Evolutionary conservation across 2,797 vertebrate genomes (phyloP).

Genomic region (Anguilla pacifica): DNA sequence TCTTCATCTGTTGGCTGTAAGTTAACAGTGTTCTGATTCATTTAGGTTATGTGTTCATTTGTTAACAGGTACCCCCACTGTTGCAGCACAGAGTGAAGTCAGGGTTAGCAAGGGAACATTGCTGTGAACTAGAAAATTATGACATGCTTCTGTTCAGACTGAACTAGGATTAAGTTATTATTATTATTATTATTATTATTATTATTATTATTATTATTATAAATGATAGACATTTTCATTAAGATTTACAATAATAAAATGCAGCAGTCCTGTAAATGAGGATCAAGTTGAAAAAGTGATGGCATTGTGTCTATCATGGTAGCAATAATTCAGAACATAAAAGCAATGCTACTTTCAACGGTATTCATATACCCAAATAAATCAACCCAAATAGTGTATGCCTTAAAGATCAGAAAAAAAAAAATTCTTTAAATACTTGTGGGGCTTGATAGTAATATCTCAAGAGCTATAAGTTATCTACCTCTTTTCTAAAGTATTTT

Average conservation of each 20-base stretch:
- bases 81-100: background rate
- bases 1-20: slow-evolving; percentile 5
- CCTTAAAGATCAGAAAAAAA: background rate
- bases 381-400: background rate
- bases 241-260: background rate
- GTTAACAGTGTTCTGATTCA: background rate
- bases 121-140: background rate
- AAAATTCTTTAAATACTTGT: background rate
- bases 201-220: background rate
- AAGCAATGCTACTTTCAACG: background rate
- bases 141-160: too few relatives aligned
- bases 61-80: background rate
- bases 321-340: background rate
- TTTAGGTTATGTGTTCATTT: slow-evolving; percentile 17
- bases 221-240: background rate
- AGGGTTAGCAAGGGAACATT: background rate
- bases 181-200: background rate
- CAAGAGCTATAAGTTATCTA: background rate
- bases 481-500: background rate
- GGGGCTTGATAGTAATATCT: background rate
- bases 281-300: background rate
- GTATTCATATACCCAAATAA: background rate
- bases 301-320: background rate
- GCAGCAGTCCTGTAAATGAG: background rate
- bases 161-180: background rate